phyloP scores from a whole-genome alignment of 2,888 invertebrate genomes.

The Lasioglossum oenotherae region DNA sequence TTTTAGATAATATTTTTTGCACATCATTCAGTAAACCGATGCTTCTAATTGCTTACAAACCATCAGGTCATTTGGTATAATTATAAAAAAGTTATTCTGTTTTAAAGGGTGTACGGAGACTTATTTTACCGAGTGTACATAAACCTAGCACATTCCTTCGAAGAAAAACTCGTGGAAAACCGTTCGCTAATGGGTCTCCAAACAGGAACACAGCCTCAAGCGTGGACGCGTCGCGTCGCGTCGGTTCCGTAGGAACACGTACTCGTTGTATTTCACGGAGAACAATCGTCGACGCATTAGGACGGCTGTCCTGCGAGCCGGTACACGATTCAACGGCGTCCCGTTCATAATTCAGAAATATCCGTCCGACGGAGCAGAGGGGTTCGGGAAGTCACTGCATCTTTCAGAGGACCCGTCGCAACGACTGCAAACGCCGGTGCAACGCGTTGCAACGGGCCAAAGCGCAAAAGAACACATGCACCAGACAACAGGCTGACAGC shows the following conservation, averaged over 20 bases:
- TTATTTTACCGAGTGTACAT: too few relatives aligned
- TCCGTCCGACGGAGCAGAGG: slow-evolving; percentile 53
- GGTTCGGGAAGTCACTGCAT: slow-evolving; percentile 55
- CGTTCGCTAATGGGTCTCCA: slow-evolving; percentile 21
- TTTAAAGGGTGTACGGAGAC: too few relatives aligned
- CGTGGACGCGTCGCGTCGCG: background rate
- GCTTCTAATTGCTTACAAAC: too few relatives aligned
- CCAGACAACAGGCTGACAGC: slow-evolving; percentile 22
- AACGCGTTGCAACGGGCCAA: slow-evolving; percentile 31
- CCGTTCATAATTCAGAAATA: slow-evolving; percentile 66
- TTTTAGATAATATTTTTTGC: too few relatives aligned
- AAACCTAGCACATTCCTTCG: background rate
- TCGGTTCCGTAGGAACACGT: slow-evolving; percentile 10
- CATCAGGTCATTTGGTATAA: too few relatives aligned
- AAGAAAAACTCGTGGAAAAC: background rate
- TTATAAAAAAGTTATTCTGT: too few relatives aligned
- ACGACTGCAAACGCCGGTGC: slow-evolving; percentile 29
- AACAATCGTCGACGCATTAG: slow-evolving; percentile 44
- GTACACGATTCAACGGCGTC: slow-evolving; percentile 37
- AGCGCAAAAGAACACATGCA: background rate
- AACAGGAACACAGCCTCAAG: background rate
- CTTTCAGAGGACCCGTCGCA: slow-evolving; percentile 53
- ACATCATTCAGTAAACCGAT: too few relatives aligned
- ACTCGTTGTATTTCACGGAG: slow-evolving; percentile 22
- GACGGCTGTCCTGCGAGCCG: slow-evolving; percentile 27